phyloP scores from a whole-genome alignment of 2,797 vertebrate species.

The Astyanax mexicanus region DNA sequence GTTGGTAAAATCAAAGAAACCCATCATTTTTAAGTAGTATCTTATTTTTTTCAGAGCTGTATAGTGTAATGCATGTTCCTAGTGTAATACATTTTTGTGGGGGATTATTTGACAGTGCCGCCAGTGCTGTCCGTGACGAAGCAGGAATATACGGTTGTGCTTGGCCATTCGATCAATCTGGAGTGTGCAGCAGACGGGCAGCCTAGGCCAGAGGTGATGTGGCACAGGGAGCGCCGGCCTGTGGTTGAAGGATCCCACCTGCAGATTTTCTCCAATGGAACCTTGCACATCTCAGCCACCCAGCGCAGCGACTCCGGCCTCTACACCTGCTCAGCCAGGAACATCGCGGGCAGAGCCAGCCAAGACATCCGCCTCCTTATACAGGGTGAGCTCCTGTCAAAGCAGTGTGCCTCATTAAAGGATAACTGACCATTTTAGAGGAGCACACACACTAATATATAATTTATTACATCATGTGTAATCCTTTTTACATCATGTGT shows the following conservation, averaged over 20 bases:
- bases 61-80: no score
- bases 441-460: not conserved
- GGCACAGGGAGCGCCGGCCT: constrained; percentile 75
- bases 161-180: constrained; percentile 75
- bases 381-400: constrained; percentile 70
- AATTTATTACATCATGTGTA: no score
- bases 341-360: constrained; percentile 76
- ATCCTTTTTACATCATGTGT: no score
- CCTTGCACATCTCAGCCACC: constrained; percentile 71
- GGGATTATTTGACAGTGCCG: constrained; percentile 70
- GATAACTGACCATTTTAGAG: not conserved
- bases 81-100: no score
- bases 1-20: no score
- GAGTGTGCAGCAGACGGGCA: constrained; percentile 78
- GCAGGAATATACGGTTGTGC: constrained; percentile 72
- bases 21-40: no score
- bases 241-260: constrained; percentile 68
- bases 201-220: constrained; percentile 77
- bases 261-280: constrained; percentile 78
- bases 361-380: constrained; percentile 78
- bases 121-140: constrained; percentile 77
- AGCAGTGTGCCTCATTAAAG: not conserved
- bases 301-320: constrained; percentile 78
- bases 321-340: constrained; percentile 81
- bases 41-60: no score